A percentile compares a stretch with the other conserved stretches of the same genome.
These are phyloP conservation scores for Aphelinus certus DNA, from an alignment of 1,140 invertebrate species.

Conservation along the genomic window DNA sequence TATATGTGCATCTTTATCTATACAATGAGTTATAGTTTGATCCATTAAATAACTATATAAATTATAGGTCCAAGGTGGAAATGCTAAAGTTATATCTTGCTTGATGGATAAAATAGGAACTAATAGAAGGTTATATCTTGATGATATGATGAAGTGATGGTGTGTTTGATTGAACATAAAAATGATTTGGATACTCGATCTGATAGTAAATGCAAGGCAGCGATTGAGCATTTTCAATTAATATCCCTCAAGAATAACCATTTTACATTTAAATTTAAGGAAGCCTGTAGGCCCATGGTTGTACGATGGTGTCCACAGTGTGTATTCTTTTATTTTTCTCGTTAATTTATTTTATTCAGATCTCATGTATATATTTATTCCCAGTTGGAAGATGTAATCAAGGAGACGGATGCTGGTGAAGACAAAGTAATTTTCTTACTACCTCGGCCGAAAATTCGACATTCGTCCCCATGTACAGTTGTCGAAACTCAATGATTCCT, in stretches of 20 bases:
- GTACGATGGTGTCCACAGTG: slow-evolving; percentile 78
- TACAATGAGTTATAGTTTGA: background rate
- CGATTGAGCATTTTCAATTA: slow-evolving; percentile 93
- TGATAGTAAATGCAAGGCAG: slow-evolving; percentile 87
- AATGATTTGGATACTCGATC: slow-evolving; percentile 80
- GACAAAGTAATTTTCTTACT: no score
- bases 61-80: slow-evolving; percentile 68
- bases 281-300: slow-evolving; percentile 89
- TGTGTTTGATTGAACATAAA: slow-evolving; percentile 94
- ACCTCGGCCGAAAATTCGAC: no score
- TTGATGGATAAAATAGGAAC: slow-evolving; percentile 91
- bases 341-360: no score
- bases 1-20: background rate
- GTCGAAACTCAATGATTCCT: no score
- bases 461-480: no score
- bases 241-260: slow-evolving; percentile 93
- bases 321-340: slow-evolving; percentile 55
- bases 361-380: no score
- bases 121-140: slow-evolving; percentile 86
- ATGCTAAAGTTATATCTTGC: slow-evolving; percentile 89
- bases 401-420: no score
- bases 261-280: slow-evolving; percentile 95
- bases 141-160: slow-evolving; percentile 91
- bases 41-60: slow-evolving; percentile 18
- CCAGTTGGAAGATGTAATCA: no score